These are phyloP conservation scores for Canis aureus DNA, from an alignment of 2,113 vertebrate species.

Conservation along the genomic window DNA sequence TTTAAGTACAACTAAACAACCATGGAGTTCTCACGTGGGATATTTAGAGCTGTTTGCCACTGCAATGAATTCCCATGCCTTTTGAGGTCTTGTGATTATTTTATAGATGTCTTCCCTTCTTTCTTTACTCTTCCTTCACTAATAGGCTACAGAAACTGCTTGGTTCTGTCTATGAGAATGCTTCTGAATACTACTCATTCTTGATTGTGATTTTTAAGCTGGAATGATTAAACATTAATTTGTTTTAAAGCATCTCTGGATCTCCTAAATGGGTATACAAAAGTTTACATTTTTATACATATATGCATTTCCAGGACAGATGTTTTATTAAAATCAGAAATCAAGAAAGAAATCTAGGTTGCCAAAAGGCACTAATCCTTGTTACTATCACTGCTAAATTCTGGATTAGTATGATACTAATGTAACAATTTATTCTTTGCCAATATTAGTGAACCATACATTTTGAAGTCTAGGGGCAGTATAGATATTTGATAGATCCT, in stretches of 20 bases:
- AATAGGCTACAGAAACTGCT: background rate
- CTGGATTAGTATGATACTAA: background rate
- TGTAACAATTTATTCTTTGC: background rate
- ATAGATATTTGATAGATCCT: background rate
- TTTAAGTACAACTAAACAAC: slow-evolving; percentile 45
- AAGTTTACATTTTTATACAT: background rate
- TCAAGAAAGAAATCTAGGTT: background rate
- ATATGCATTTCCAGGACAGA: background rate
- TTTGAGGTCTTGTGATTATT: slow-evolving; percentile 43
- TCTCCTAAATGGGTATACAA: background rate
- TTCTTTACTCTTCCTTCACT: background rate
- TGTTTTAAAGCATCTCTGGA: background rate
- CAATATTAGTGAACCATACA: background rate
- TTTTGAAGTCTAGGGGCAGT: background rate
- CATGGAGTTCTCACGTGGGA: background rate
- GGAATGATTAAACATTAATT: background rate
- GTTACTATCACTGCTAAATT: background rate
- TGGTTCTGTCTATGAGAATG: background rate
- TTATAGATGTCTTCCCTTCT: background rate
- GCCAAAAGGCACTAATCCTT: background rate
- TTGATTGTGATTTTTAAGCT: background rate
- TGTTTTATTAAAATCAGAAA: background rate
- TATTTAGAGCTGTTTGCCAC: background rate
- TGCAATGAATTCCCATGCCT: background rate
- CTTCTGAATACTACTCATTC: background rate